Percentiles rank a stretch among this genome's conserved stretches.
Evolutionary conservation across 2,113 vertebrate species (phyloP).

Genomic region (Podocnemis expansa): DNA sequence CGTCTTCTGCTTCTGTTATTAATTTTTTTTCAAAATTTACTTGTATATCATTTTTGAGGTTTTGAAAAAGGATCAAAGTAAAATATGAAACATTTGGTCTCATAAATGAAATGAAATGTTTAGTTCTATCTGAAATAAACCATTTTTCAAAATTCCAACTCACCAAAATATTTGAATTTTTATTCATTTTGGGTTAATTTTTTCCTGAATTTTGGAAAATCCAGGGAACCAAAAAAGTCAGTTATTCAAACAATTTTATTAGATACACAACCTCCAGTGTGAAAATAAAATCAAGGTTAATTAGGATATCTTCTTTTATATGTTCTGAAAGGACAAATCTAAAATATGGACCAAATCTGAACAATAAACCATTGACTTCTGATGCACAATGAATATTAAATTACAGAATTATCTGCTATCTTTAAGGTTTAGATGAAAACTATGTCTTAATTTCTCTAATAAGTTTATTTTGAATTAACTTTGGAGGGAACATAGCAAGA

Average conservation of each 20-base stretch:
- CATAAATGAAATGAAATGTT: too few species aligned
- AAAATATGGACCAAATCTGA: background rate
- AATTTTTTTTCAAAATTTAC: background rate
- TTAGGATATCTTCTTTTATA: background rate
- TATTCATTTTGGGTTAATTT: background rate
- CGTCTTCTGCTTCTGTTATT: background rate
- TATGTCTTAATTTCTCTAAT: background rate
- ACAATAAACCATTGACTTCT: background rate
- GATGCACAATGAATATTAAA: fast-evolving
- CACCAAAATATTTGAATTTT: background rate
- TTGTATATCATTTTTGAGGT: too few species aligned
- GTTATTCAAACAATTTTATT: background rate
- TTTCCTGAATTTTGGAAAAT: background rate
- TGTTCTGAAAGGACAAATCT: background rate
- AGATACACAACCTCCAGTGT: background rate
- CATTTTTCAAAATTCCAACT: background rate
- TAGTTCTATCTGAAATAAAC: too few species aligned
- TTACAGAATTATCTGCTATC: background rate
- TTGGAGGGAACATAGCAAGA: background rate
- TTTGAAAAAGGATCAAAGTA: too few species aligned
- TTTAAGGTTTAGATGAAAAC: background rate
- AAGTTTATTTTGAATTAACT: background rate
- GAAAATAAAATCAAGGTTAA: background rate
- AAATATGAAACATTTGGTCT: too few species aligned
- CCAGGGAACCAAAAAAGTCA: background rate